phyloP scores from a whole-genome alignment of 2,113 vertebrate species.

The Microtus ochrogaster region DNA sequence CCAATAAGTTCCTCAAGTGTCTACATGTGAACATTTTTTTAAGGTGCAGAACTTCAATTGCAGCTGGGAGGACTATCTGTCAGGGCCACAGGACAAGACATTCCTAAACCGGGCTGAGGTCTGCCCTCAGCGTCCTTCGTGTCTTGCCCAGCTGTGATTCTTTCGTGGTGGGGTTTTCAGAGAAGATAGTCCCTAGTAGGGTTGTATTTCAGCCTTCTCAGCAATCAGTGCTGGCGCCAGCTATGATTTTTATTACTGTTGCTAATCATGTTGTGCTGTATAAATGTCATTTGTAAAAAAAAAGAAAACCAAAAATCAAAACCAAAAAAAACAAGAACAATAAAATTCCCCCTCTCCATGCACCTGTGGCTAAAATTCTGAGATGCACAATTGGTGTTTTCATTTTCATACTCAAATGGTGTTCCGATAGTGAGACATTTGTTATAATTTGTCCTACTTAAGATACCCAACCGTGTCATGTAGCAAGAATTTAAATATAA shows the following conservation, averaged over 20 bases:
- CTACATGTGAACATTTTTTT: background rate
- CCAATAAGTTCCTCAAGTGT: background rate
- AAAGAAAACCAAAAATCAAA: background rate
- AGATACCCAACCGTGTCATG: background rate
- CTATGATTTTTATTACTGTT: constrained; percentile 57
- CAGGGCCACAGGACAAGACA: background rate
- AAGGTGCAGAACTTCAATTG: constrained; percentile 20
- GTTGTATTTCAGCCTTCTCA: constrained; percentile 27
- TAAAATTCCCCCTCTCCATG: background rate
- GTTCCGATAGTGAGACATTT: constrained; percentile 7
- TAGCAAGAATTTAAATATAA: constrained; percentile 26
- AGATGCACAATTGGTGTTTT: constrained; percentile 46
- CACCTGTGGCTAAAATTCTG: constrained; percentile 43
- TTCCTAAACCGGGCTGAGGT: background rate
- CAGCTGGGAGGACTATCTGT: constrained; percentile 37
- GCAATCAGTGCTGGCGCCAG: constrained; percentile 39
- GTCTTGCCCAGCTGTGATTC: constrained; percentile 62
- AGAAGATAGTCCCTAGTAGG: background rate
- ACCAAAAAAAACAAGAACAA: too few relatives aligned
- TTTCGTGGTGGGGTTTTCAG: constrained; percentile 8
- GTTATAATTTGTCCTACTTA: background rate
- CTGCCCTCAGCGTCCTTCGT: background rate
- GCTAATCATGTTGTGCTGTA: background rate
- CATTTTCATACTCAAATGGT: background rate
- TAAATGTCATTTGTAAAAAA: constrained; percentile 34